These are phyloP conservation scores for Sebastes umbrosus DNA, from an alignment of 2,797 vertebrate genomes.

Conservation along the genomic window DNA sequence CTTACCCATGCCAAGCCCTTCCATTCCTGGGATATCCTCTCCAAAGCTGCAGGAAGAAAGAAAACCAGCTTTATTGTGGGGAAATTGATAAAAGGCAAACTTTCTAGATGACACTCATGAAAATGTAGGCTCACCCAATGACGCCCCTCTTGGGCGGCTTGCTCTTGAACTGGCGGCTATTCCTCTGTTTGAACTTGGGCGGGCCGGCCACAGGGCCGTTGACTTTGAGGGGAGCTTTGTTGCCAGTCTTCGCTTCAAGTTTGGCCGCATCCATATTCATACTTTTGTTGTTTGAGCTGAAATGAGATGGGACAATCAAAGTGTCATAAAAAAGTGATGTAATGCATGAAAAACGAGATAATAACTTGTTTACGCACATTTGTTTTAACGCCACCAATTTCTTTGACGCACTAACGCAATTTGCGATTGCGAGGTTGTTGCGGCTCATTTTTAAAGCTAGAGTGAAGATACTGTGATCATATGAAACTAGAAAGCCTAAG, in stretches of 20 bases:
- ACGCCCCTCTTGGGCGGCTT: constrained; percentile 90
- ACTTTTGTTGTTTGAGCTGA: constrained; percentile 5
- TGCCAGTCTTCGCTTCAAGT: constrained; percentile 79
- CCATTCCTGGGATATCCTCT: constrained; percentile 92
- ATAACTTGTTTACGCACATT: no score
- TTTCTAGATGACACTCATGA: not conserved
- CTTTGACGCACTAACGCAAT: no score
- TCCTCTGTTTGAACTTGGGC: constrained; percentile 90
- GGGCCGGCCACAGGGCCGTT: constrained; percentile 82
- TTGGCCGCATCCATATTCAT: constrained; percentile 86
- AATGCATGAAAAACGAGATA: accelerated
- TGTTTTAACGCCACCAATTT: no score
- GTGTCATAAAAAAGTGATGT: not conserved
- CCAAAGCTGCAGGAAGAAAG: constrained; percentile 82
- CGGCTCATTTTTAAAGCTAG: no score
- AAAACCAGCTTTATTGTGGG: not conserved
- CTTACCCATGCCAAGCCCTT: constrained; percentile 89
- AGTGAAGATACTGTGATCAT: no score
- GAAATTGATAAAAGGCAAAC: not conserved
- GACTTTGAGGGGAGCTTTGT: constrained; percentile 67
- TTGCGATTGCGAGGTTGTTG: no score
- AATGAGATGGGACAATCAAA: not conserved
- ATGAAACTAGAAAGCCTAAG: no score
- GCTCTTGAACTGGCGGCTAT: constrained; percentile 91
- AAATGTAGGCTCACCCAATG: constrained; percentile 82